Conservation (phyloP, 2,888 invertebrate species). For the Adelognathus sp. region DNA sequence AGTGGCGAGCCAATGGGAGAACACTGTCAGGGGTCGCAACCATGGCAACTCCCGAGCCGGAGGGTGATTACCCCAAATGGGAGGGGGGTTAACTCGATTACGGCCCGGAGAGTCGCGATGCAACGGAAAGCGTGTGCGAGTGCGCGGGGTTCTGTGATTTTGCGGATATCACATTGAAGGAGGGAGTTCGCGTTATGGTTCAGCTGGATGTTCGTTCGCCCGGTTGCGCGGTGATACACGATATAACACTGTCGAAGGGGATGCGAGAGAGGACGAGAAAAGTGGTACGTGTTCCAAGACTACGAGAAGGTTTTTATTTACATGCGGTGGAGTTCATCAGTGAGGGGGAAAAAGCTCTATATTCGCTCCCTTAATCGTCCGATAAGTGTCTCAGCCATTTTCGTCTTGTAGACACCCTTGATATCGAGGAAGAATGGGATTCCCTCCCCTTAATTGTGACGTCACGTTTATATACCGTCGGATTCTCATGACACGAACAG, state of each 20-base stretch:
- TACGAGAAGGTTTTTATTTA: constrained; percentile 14
- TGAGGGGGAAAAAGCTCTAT: constrained; percentile 64
- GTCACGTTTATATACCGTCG: background rate
- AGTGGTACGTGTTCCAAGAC: constrained; percentile 1
- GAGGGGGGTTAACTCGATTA: constrained; percentile 80
- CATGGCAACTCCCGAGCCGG: constrained; percentile 75
- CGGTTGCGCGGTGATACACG: constrained; percentile 50
- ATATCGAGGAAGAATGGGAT: background rate
- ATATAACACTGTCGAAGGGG: constrained; percentile 19
- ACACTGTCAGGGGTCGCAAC: constrained; percentile 62
- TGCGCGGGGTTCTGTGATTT: background rate
- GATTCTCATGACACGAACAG: background rate
- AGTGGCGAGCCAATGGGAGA: constrained; percentile 55
- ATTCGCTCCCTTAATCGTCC: constrained; percentile 80
- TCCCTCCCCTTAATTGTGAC: background rate
- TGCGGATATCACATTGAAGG: background rate
- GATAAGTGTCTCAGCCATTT: constrained; percentile 75
- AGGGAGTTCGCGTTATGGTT: constrained; percentile 3
- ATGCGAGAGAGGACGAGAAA: background rate
- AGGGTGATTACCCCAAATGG: constrained; percentile 79
- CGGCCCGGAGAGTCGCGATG: constrained; percentile 63
- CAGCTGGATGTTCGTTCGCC: constrained; percentile 43
- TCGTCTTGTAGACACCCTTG: constrained; percentile 6
- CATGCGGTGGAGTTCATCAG: constrained; percentile 26
- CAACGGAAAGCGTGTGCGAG: background rate